Conservation (phyloP, 2,113 vertebrate species). For the Pantherophis guttatus region DNA sequence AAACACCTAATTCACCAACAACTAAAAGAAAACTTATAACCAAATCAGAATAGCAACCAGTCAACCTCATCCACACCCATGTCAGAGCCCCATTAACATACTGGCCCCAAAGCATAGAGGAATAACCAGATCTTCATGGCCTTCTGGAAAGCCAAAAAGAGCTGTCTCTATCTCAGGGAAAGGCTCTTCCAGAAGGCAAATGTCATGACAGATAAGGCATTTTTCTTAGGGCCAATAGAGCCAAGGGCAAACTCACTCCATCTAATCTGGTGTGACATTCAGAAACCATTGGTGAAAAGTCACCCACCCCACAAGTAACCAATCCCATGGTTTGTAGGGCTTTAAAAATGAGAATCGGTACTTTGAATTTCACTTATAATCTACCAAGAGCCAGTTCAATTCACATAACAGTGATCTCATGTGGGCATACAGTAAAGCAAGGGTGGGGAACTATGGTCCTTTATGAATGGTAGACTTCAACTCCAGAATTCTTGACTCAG, state of each 20-base stretch:
- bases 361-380: not conserved
- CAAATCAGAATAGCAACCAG: not conserved
- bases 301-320: not conserved
- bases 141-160: not conserved
- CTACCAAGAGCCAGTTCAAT: not conserved
- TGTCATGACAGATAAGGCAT: not conserved
- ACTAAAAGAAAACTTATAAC: not conserved
- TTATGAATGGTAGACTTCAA: too few relatives aligned
- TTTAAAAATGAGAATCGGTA: not conserved
- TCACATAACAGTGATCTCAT: not conserved
- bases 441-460: too few relatives aligned
- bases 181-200: not conserved
- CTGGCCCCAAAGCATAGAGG: not conserved
- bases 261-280: not conserved
- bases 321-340: not conserved
- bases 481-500: too few relatives aligned
- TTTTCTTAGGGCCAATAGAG: not conserved
- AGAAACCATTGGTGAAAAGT: not conserved
- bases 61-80: not conserved
- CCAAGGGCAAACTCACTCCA: not conserved
- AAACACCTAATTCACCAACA: not conserved
- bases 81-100: not conserved
- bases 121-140: not conserved
- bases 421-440: not conserved
- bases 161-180: not conserved